Evolutionary conservation across 2,113 vertebrate species (phyloP).

Genomic region (Megaleporinus macrocephalus): DNA sequence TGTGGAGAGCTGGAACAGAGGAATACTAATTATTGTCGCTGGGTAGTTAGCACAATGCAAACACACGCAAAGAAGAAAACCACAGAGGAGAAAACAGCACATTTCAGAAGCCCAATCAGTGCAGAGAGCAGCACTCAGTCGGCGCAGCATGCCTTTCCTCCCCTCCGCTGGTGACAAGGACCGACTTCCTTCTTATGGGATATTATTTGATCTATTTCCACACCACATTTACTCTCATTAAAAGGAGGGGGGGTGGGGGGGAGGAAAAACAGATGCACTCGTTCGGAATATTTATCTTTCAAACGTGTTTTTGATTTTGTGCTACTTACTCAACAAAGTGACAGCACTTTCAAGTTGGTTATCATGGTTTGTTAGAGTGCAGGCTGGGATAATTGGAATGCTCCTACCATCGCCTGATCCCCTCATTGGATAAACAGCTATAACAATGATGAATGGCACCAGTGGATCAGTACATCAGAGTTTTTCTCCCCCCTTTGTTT

Average conservation of each 20-base stretch:
- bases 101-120: conserved; percentile 23
- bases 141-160: neutral
- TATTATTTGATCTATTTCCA: conserved; percentile 84
- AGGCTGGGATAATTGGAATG: conserved; percentile 85
- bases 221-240: conserved; percentile 82
- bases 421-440: conserved; percentile 82
- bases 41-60: conserved; percentile 41
- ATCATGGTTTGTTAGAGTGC: conserved; percentile 76
- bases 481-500: conserved; percentile 69
- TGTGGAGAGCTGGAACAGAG: conserved; percentile 38
- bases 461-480: conserved; percentile 83
- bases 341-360: conserved; percentile 87
- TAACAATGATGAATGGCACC: conserved; percentile 73
- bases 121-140: conserved; percentile 1
- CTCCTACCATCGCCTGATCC: conserved; percentile 72
- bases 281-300: conserved; percentile 80
- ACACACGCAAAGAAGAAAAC: conserved; percentile 32
- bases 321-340: conserved; percentile 82
- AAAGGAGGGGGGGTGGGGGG: conserved; percentile 18
- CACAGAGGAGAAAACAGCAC: conserved; percentile 24
- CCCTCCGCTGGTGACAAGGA: conserved; percentile 77
- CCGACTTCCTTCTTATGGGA: conserved; percentile 80
- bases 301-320: conserved; percentile 81
- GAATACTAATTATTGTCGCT: conserved; percentile 61
- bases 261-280: conserved; percentile 79